Percentiles rank a stretch among this genome's conserved stretches.
These are phyloP conservation scores for Oscheius myriophilus DNA, from an alignment of 2,888 invertebrate genomes.

Conservation along the genomic window DNA sequence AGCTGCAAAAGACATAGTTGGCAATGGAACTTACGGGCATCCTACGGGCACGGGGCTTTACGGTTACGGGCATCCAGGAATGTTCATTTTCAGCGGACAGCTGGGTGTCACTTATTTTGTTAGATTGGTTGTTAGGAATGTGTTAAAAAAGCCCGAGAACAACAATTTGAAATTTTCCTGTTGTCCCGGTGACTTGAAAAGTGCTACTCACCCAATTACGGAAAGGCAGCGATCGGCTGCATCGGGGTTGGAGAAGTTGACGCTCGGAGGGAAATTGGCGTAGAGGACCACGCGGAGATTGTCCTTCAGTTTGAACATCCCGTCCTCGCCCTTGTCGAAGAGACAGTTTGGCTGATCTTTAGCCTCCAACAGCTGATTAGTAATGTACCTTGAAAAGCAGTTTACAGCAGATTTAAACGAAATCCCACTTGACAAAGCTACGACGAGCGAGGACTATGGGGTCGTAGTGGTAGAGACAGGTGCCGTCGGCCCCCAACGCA, in stretches of 20 bases:
- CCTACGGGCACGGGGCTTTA: no score
- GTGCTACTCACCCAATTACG: slow-evolving; percentile 31
- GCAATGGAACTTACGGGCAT: no score
- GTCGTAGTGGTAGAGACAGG: slow-evolving; percentile 36
- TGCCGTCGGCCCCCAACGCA: slow-evolving; percentile 33
- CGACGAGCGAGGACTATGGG: slow-evolving; percentile 46
- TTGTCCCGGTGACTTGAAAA: no score
- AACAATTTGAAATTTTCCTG: no score
- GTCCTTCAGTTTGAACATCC: slow-evolving; percentile 30
- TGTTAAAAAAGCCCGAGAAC: no score
- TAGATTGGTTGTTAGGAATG: no score
- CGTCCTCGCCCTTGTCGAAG: slow-evolving; percentile 32
- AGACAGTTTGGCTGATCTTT: slow-evolving; percentile 16
- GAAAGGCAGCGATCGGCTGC: slow-evolving; percentile 5
- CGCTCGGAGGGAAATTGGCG: slow-evolving; percentile 34
- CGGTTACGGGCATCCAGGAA: no score
- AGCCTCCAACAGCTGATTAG: background rate
- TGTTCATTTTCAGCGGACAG: no score
- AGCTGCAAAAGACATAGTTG: background rate
- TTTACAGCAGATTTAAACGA: slow-evolving; percentile 14
- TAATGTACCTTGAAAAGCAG: slow-evolving; percentile 11
- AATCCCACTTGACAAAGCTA: slow-evolving; percentile 27
- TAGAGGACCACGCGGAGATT: slow-evolving; percentile 36
- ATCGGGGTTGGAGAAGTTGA: slow-evolving; percentile 20
- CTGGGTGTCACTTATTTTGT: no score